phyloP scores from a whole-genome alignment of 2,113 vertebrate species.

The Lampris megalopsis region DNA sequence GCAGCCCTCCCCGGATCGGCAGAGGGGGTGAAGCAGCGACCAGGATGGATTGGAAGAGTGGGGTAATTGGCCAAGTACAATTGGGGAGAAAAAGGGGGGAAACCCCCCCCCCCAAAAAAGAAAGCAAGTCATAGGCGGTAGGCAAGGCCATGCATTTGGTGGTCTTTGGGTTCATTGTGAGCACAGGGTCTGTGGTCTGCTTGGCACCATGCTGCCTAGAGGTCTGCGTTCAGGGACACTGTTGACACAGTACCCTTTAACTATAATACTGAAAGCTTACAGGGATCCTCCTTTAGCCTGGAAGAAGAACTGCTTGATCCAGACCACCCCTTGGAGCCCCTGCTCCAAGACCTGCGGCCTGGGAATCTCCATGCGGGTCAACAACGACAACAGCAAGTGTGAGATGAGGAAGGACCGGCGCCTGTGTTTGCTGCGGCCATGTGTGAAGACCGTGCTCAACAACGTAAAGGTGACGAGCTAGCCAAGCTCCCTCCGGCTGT shows the following conservation, averaged over 20 bases:
- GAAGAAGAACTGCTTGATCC: conserved; percentile 93
- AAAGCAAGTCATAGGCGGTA: too few species aligned
- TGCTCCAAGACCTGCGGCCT: conserved; percentile 94
- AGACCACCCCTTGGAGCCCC: conserved; percentile 93
- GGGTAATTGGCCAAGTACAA: too few species aligned
- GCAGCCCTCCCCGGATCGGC: too few species aligned
- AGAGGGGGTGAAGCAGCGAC: too few species aligned
- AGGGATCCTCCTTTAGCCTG: conserved; percentile 90
- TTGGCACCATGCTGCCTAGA: conserved; percentile 1
- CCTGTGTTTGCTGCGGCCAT: conserved; percentile 92
- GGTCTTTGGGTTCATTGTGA: conserved; percentile 5
- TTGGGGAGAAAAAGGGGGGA: too few species aligned
- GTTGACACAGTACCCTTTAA: conserved; percentile 74
- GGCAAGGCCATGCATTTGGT: background rate
- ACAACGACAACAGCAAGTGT: conserved; percentile 92
- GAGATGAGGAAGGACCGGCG: conserved; percentile 91
- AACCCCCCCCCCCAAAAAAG: too few species aligned
- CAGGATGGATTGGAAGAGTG: too few species aligned
- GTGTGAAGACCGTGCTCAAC: conserved; percentile 79
- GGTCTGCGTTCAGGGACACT: conserved; percentile 23
- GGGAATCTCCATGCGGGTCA: conserved; percentile 91
- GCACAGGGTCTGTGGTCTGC: conserved; percentile 11
- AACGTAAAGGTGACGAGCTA: conserved; percentile 85
- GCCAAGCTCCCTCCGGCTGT: background rate
- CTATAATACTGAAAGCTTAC: conserved; percentile 88